Base-by-base conservation (phyloP, 2,888 invertebrate genomes). In the Vandiemenella viatica region DNA sequence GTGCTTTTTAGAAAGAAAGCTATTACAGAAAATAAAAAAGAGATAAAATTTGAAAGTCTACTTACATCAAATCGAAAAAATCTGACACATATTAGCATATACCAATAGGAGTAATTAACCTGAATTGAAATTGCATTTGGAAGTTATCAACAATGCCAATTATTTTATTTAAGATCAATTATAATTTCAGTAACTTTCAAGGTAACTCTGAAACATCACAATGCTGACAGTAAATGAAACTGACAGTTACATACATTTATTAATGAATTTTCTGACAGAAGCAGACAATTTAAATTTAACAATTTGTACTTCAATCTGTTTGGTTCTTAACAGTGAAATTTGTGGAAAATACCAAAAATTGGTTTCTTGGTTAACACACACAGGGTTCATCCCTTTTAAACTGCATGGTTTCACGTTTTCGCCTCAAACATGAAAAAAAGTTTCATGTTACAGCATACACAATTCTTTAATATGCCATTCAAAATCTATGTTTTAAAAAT, bases 201-300 rank as follows among this genome's bases (percentile, higher is more conserved):
- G 15, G 37, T 20, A 46, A 45, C 38, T 46, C 50, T 45, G 42
- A 52, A 52, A 44, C 48, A 43, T 50, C 46, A 54, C 54, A 54
- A 54, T 54, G 52, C 54, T 54, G 54, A 54, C 49, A 46, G 49
- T 47, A 51, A 49, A 37, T 46, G 47, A 43, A 43, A 46, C 46
- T 43, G 20, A 51, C 46, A 46, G 37, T 49, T 42, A 46, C 32
- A 45, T 22, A 51, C 50, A 48, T 26, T 44, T 15, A 47, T 49
- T 44, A 38, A 43, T 45, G 44, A 52, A 43, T 16, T 26, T 21
- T 47, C 26, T 23, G 15, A 47, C 16, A 32, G 13, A 17, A 8
- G 7, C 13, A 26, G 15, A 15, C 18, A 16, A 32, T 19, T 45
- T 18, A 17, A n/a, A 16, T 41, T 20, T 15, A 17, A 19, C 19